These are phyloP conservation scores for Micrasema longulum DNA, from an alignment of 1,140 invertebrate genomes.

Conservation along the genomic window DNA sequence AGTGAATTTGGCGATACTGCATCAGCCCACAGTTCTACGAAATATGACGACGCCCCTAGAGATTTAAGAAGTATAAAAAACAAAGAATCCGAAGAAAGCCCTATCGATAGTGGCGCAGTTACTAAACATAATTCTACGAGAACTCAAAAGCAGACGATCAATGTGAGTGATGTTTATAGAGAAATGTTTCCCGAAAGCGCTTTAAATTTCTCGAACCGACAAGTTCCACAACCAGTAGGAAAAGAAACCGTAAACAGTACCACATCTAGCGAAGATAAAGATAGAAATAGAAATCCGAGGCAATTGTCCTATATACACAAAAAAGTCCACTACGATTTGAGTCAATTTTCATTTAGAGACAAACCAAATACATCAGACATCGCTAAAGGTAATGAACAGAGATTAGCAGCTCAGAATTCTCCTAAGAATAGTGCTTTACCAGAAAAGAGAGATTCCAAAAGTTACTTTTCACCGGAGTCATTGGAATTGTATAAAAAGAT, in stretches of 20 bases:
- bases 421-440: no score
- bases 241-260: no score
- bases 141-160: conserved; percentile 28
- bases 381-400: conserved; percentile 5
- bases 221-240: neutral
- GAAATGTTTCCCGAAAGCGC: conserved; percentile 22
- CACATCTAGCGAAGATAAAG: no score
- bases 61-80: no score
- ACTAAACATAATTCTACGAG: neutral
- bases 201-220: conserved; percentile 1
- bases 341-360: conserved; percentile 6
- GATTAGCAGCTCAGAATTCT: neutral
- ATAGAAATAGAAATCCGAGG: neutral
- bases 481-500: conserved; percentile 50
- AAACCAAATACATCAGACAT: conserved; percentile 4
- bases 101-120: neutral
- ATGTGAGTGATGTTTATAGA: conserved; percentile 36
- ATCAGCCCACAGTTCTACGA: neutral
- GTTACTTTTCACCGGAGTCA: conserved; percentile 37
- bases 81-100: no score
- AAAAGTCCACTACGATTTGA: conserved; percentile 42
- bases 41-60: no score
- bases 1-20: neutral
- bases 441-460: no score
- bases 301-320: conserved; percentile 34